Conservation (phyloP, 2,888 invertebrate species). For the Platycheirus rosarum region DNA sequence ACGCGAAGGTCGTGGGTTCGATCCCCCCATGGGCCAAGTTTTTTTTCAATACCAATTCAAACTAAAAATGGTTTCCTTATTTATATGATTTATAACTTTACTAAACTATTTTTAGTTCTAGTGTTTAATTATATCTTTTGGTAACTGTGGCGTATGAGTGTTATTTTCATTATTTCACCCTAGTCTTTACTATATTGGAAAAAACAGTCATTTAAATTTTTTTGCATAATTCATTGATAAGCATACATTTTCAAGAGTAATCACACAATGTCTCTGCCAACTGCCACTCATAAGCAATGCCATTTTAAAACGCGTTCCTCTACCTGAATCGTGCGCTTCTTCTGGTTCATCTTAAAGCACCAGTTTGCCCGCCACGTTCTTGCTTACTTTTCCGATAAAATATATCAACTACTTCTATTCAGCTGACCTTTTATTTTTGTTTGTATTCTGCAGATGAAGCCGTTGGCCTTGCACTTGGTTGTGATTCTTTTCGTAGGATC, state of each 20-base stretch:
- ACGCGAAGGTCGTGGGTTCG: conserved; percentile 83
- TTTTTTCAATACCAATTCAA: too few relatives aligned
- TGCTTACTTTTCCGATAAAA: not conserved
- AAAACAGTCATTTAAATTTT: too few relatives aligned
- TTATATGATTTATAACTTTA: too few relatives aligned
- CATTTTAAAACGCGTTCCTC: conserved; percentile 1
- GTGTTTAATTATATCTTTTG: not conserved
- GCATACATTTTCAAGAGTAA: conserved; percentile 25
- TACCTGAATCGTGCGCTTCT: conserved; percentile 27
- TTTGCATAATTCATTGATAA: conserved; percentile 1
- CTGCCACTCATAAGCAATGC: conserved; percentile 1
- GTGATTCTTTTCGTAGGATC: conserved; percentile 77
- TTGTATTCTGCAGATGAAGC: conserved; percentile 78
- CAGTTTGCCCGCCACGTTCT: conserved; percentile 10
- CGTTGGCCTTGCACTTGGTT: conserved; percentile 82
- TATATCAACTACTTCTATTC: conserved; percentile 33
- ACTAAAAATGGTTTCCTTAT: too few relatives aligned
- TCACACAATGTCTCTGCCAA: conserved; percentile 19
- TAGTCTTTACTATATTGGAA: too few relatives aligned
- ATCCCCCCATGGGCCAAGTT: conserved; percentile 82
- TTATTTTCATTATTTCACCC: too few relatives aligned
- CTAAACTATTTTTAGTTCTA: not conserved
- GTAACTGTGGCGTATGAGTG: conserved; percentile 2
- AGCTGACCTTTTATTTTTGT: conserved; percentile 19
- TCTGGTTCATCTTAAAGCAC: not conserved